Evolutionary conservation across 2,797 vertebrate species (phyloP).

Genomic region (Poecile montanus): DNA sequence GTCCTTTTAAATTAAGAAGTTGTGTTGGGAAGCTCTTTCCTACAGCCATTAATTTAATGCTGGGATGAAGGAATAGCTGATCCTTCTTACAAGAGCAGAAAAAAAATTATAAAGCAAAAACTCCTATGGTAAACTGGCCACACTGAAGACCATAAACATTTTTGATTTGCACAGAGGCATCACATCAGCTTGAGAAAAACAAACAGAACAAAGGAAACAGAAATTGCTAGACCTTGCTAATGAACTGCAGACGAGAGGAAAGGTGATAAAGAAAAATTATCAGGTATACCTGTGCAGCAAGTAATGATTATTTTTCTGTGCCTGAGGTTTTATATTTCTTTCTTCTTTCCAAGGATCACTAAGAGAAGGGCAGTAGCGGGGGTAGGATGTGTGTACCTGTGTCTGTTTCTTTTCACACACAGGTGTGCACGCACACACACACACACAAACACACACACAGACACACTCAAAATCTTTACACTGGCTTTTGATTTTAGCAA

Average conservation of each 20-base stretch:
- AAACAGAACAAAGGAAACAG: background rate
- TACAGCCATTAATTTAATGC: background rate
- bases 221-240: background rate
- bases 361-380: background rate
- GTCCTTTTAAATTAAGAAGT: background rate
- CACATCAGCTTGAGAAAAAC: background rate
- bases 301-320: constrained; percentile 1
- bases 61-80: background rate
- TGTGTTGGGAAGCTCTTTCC: background rate
- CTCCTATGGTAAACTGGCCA: background rate
- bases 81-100: background rate
- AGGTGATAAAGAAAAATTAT: background rate
- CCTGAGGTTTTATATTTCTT: constrained; percentile 6
- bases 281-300: constrained; percentile 2
- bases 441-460: background rate
- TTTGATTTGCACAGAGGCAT: background rate
- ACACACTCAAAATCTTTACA: background rate
- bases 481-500: constrained; percentile 23
- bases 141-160: background rate
- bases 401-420: background rate
- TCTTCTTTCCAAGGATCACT: background rate
- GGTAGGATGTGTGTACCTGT: background rate
- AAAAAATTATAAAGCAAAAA: background rate
- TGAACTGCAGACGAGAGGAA: background rate
- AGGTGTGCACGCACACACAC: background rate